Conservation (phyloP, 2,113 vertebrate genomes). For the Delphinus delphis region DNA sequence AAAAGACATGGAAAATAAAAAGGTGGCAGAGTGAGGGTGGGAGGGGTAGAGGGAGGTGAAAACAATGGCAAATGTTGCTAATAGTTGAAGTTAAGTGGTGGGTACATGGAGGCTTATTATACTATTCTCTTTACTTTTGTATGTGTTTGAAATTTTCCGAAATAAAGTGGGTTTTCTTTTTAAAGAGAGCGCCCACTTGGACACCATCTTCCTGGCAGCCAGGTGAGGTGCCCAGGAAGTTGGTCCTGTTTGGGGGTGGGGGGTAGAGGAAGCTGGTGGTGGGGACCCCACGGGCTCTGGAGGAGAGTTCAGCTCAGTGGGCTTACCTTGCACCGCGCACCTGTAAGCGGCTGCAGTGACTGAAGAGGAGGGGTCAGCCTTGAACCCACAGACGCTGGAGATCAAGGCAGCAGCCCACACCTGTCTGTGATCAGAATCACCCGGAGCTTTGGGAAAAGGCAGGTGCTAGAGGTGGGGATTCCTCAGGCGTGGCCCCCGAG, state of each 20-base stretch:
- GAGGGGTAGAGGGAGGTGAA: neutral
- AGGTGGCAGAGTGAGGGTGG: neutral
- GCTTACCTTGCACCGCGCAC: neutral
- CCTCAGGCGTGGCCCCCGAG: neutral
- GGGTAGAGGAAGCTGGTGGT: neutral
- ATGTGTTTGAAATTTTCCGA: neutral
- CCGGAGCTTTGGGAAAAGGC: neutral
- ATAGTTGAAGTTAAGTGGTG: neutral
- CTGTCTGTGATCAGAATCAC: neutral
- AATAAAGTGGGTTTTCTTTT: neutral
- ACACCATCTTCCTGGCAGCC: neutral
- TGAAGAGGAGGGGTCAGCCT: neutral
- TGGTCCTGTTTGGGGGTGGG: neutral
- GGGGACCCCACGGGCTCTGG: neutral
- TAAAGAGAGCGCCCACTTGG: neutral
- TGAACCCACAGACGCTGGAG: neutral
- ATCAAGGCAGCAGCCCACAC: too few relatives aligned
- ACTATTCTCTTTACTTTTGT: neutral
- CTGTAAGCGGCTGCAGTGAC: neutral
- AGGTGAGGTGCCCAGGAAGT: neutral
- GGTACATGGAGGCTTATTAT: neutral
- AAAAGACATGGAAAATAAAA: neutral
- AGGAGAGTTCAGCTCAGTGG: neutral
- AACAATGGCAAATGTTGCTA: neutral
- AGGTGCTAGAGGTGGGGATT: neutral